phyloP scores from a whole-genome alignment of 2,113 vertebrate species.

The Ceyx melanurus region DNA sequence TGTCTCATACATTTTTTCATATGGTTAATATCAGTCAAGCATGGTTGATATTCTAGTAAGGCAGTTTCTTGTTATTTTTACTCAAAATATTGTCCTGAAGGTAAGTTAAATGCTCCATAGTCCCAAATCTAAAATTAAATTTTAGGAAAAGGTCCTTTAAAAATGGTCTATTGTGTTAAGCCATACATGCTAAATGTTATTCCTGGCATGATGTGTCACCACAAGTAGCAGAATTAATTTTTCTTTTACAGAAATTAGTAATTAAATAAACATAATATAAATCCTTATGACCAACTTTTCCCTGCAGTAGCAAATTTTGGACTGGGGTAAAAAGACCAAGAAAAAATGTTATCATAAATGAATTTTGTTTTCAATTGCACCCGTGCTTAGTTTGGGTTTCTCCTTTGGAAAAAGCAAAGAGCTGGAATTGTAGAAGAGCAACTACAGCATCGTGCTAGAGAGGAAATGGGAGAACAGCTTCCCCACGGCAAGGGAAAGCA shows the following conservation, averaged over 20 bases:
- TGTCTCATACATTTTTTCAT: slow-evolving; percentile 36
- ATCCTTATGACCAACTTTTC: background rate
- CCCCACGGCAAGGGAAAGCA: background rate
- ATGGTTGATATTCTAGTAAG: slow-evolving; percentile 52
- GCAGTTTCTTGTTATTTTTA: slow-evolving; percentile 65
- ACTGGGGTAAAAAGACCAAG: background rate
- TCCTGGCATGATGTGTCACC: slow-evolving; percentile 6
- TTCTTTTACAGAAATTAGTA: slow-evolving; percentile 58
- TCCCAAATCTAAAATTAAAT: slow-evolving; percentile 63
- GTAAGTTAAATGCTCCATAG: slow-evolving; percentile 35
- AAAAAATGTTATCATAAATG: background rate
- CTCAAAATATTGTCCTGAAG: slow-evolving; percentile 66
- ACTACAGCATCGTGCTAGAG: background rate
- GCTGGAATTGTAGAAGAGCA: background rate
- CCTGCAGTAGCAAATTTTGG: background rate
- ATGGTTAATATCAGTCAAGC: slow-evolving; percentile 63
- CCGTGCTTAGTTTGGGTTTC: background rate
- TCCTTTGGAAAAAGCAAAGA: background rate
- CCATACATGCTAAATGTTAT: slow-evolving; percentile 46
- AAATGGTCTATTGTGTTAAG: slow-evolving; percentile 48
- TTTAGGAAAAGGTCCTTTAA: slow-evolving; percentile 35
- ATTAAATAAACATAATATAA: slow-evolving; percentile 51
- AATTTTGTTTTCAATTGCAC: background rate
- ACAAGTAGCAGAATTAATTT: slow-evolving; percentile 55
- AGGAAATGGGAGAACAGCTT: background rate